Conservation (phyloP, 2,113 vertebrate genomes). For the Epinephelus cyanopodus region DNA sequence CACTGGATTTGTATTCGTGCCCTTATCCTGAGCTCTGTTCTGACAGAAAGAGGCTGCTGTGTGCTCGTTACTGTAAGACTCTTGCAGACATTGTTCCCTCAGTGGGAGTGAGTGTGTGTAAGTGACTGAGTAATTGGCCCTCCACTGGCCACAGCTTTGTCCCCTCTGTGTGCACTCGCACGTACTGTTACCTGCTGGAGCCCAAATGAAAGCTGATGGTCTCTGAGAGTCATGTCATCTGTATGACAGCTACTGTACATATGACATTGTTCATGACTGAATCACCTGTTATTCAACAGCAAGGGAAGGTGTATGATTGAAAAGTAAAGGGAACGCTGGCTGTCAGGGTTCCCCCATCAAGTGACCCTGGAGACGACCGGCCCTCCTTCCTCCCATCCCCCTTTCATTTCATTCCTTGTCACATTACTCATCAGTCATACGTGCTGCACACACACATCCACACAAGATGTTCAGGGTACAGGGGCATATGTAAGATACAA, state of each 20-base stretch:
- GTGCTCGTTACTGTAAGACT: slow-evolving; percentile 53
- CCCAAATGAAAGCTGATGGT: slow-evolving; percentile 20
- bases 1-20: slow-evolving; percentile 41
- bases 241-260: slow-evolving; percentile 14
- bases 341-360: slow-evolving; percentile 54
- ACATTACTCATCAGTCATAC: slow-evolving; percentile 49
- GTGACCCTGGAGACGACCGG: slow-evolving; percentile 51
- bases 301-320: slow-evolving; percentile 1
- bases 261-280: background rate
- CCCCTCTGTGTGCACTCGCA: slow-evolving; percentile 33
- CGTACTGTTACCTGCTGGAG: slow-evolving; percentile 21
- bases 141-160: slow-evolving; percentile 27
- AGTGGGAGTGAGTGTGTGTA: slow-evolving; percentile 47
- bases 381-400: slow-evolving; percentile 33
- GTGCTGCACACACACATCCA: slow-evolving; percentile 10
- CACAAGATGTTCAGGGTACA: background rate
- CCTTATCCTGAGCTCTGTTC: slow-evolving; percentile 47
- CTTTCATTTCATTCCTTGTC: slow-evolving; percentile 31
- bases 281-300: slow-evolving; percentile 18
- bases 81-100: slow-evolving; percentile 55
- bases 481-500: slow-evolving; percentile 10
- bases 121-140: slow-evolving; percentile 63
- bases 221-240: background rate
- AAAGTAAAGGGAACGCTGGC: background rate
- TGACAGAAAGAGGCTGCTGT: slow-evolving; percentile 73